These are phyloP conservation scores for Pelosia muscerda DNA, from an alignment of 2,888 invertebrate species.

Conservation along the genomic window DNA sequence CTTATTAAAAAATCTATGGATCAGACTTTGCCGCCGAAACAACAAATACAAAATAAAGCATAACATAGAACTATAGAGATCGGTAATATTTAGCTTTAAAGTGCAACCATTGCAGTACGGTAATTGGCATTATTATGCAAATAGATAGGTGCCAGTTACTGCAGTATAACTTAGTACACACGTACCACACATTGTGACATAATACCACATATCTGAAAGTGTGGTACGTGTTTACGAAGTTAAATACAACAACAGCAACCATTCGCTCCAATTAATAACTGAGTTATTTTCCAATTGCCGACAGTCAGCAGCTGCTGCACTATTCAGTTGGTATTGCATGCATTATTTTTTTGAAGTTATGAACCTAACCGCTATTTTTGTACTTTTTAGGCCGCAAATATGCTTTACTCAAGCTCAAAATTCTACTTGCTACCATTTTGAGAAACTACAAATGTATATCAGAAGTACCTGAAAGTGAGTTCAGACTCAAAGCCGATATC, in stretches of 20 bases:
- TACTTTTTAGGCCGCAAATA: conserved; percentile 89
- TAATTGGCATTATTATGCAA: too few relatives aligned
- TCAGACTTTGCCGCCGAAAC: not conserved
- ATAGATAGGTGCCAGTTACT: too few relatives aligned
- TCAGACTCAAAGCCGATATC: conserved; percentile 90
- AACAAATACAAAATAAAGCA: not conserved
- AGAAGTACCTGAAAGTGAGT: conserved; percentile 88
- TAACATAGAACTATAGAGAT: not conserved
- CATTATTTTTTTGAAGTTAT: not conserved
- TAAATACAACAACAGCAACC: too few relatives aligned
- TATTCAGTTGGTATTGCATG: not conserved
- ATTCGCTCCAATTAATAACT: too few relatives aligned
- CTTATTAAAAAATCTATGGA: conserved; percentile 51
- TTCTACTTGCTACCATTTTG: conserved; percentile 90
- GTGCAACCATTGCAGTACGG: not conserved
- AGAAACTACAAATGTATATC: conserved; percentile 89
- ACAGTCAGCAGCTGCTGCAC: too few relatives aligned
- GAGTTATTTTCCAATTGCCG: too few relatives aligned
- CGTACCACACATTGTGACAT: too few relatives aligned
- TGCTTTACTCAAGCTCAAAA: conserved; percentile 91
- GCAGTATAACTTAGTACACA: too few relatives aligned
- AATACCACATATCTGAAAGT: too few relatives aligned
- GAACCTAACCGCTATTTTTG: conserved; percentile 31
- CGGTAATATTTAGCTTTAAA: not conserved
- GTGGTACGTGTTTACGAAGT: too few relatives aligned